Evolutionary conservation across 92 coral and sea anemone genomes (phyloP).

Genomic region (Zoanthus sociatus): DNA sequence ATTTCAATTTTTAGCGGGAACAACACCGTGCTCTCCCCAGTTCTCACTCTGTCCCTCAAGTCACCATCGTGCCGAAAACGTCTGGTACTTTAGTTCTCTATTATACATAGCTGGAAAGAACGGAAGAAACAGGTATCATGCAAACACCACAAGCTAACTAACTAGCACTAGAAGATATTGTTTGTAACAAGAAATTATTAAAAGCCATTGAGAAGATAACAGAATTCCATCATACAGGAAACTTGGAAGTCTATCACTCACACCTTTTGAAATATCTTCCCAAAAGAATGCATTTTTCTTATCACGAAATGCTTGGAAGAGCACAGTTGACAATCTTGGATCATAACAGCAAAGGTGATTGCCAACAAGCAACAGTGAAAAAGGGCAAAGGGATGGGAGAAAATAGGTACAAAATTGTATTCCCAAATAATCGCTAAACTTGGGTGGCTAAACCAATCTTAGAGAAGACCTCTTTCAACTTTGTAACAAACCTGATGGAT

Average conservation of each 20-base stretch:
- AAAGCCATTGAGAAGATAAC: conserved; percentile 26
- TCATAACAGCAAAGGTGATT: conserved; percentile 12
- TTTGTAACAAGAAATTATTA: neutral
- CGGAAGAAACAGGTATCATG: too few relatives aligned
- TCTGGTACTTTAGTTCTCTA: conserved; percentile 31
- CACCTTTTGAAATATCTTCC: conserved; percentile 16
- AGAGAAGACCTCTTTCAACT: neutral
- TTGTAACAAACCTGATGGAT: conserved; percentile 46
- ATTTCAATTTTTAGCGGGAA: conserved; percentile 28
- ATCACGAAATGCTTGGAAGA: conserved; percentile 41
- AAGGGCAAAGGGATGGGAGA: conserved; percentile 46
- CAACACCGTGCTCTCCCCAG: conserved; percentile 20
- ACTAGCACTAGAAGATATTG: too few relatives aligned
- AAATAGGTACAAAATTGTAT: conserved; percentile 40
- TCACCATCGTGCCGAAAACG: conserved; percentile 33
- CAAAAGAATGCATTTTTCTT: conserved; percentile 38
- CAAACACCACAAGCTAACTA: too few relatives aligned
- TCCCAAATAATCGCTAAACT: conserved; percentile 54
- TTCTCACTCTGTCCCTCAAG: conserved; percentile 22
- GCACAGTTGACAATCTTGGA: conserved; percentile 48
- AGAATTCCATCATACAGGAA: conserved; percentile 36
- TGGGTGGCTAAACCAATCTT: conserved; percentile 57
- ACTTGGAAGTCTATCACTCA: neutral
- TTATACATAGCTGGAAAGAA: too few relatives aligned
- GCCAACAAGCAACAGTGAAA: conserved; percentile 47